These are phyloP conservation scores for Aporophyla lueneburgensis DNA, from an alignment of 2,888 invertebrate genomes.

Conservation along the genomic window DNA sequence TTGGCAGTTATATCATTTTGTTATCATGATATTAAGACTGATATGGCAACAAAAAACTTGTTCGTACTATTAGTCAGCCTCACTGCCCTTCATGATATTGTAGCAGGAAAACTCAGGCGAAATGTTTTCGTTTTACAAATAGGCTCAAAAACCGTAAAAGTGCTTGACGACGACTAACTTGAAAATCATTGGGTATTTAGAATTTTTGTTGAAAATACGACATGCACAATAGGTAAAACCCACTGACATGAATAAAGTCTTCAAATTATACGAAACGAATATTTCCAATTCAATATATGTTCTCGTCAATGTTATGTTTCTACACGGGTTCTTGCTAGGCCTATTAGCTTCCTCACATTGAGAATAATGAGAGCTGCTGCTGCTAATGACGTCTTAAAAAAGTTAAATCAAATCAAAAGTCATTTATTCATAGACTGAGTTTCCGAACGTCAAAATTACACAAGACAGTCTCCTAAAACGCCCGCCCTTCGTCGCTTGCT, in stretches of 20 bases:
- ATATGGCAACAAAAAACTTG: slow-evolving; percentile 22
- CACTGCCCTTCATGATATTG: slow-evolving; percentile 32
- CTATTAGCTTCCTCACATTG: too few species aligned
- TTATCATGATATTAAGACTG: slow-evolving; percentile 36
- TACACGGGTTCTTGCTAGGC: too few species aligned
- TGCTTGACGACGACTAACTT: background rate
- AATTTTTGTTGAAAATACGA: background rate
- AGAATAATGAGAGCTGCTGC: background rate
- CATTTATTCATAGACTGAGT: too few species aligned
- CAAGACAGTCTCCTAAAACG: too few species aligned
- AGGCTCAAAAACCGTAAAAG: background rate
- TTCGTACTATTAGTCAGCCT: slow-evolving; percentile 2
- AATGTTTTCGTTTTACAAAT: background rate
- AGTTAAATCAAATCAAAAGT: too few species aligned
- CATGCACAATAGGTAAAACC: background rate
- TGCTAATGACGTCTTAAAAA: background rate
- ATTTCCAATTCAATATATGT: too few species aligned
- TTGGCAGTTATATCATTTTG: slow-evolving; percentile 53
- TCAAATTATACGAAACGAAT: too few species aligned
- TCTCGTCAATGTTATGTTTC: too few species aligned
- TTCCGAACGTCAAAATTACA: too few species aligned
- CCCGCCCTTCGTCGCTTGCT: too few species aligned
- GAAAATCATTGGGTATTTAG: background rate
- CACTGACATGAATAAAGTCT: too few species aligned
- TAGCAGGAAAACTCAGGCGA: background rate